Evolutionary conservation across 2,797 vertebrate species (phyloP).

Genomic region (Limnodromus scolopaceus): DNA sequence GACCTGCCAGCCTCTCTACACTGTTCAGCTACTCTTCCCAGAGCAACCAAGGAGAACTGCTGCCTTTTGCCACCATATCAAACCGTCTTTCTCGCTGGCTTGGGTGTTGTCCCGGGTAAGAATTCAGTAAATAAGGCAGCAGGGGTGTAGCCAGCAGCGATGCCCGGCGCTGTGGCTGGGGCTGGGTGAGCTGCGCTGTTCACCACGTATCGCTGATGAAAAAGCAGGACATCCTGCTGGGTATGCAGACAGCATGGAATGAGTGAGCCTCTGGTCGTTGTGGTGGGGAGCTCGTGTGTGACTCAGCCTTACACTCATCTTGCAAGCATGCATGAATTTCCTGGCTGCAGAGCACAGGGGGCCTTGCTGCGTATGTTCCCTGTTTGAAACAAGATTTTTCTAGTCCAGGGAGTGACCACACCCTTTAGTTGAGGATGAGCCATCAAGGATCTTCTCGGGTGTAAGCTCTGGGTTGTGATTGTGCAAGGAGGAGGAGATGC

Average conservation of each 20-base stretch:
- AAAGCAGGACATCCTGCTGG: neutral
- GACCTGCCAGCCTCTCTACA: neutral
- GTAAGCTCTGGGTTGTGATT: neutral
- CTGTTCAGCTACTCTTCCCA: neutral
- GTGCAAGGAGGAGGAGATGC: neutral
- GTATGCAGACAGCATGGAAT: neutral
- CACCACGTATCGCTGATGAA: neutral
- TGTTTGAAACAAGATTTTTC: neutral
- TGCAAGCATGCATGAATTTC: slow-evolving; percentile 6
- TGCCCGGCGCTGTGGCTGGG: neutral
- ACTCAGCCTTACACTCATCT: slow-evolving; percentile 2
- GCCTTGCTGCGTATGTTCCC: neutral
- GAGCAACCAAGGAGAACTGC: neutral
- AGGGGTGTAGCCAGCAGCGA: neutral
- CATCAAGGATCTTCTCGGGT: neutral
- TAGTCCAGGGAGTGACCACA: neutral
- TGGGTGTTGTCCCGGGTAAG: neutral
- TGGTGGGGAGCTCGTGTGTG: neutral
- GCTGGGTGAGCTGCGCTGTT: neutral
- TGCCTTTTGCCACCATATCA: neutral
- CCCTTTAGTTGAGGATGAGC: neutral
- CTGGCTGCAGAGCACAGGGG: neutral
- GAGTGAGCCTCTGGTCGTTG: neutral
- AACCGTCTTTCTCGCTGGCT: neutral
- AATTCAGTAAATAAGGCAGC: neutral